These are phyloP conservation scores for Dasyprocta punctata DNA, from an alignment of 2,113 vertebrate species.

Conservation along the genomic window DNA sequence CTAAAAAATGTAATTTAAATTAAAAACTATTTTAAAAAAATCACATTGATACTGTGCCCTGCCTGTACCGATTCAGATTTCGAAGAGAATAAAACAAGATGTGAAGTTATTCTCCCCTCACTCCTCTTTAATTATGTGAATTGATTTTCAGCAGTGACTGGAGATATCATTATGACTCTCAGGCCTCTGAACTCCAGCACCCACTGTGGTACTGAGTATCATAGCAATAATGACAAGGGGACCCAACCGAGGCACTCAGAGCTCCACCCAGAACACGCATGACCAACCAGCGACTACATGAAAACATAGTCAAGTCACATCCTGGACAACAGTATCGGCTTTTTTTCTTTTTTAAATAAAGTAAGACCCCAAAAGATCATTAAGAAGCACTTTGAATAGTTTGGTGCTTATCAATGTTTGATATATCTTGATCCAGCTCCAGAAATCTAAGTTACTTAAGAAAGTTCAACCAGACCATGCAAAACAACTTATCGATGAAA, in stretches of 20 bases:
- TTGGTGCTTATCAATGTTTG: neutral
- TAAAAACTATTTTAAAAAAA: neutral
- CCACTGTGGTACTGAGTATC: neutral
- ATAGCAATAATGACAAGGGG: accelerated
- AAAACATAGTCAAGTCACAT: neutral
- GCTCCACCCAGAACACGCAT: neutral
- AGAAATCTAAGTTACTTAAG: neutral
- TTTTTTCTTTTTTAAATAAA: neutral
- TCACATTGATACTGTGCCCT: neutral
- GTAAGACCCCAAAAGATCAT: neutral
- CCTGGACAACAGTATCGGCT: neutral
- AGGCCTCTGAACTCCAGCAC: neutral
- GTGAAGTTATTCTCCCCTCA: neutral
- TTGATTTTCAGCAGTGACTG: neutral
- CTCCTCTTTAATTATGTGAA: neutral
- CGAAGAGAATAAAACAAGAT: neutral
- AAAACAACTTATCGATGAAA: neutral
- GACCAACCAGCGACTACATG: neutral
- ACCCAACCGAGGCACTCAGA: neutral
- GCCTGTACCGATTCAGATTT: neutral
- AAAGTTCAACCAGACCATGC: neutral
- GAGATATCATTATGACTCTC: neutral
- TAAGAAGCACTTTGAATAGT: neutral
- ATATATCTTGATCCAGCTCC: neutral
- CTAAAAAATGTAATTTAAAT: neutral